Evolutionary conservation across 1,140 invertebrate species (phyloP), one percentile per base, ranked within the genome.

Genomic region (Cepaea nemoralis): DNA sequence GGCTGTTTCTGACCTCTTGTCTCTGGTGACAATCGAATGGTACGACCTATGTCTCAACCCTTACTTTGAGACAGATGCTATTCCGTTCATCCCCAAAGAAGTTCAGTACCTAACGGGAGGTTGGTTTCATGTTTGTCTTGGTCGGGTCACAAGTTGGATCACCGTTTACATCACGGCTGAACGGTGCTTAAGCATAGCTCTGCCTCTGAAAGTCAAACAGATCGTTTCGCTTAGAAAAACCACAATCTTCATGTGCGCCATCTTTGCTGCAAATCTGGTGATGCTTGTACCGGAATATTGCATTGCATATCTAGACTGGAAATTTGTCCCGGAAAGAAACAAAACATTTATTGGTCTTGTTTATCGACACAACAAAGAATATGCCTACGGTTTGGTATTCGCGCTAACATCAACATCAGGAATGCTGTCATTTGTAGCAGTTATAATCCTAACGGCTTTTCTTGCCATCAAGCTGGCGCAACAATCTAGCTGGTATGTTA

Each of bases 191-290:
- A 19, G 40, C 40, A 31, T 75, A n/a, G 73, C 39, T 45, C 22
- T 75, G 24, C 73, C 73, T 22, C 27, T 75, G 40, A 75, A 75
- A 35, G 45, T 75, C 16, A 75, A 75, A 31, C 16, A 10, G 14
- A 48, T 75, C 16, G 33, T 75, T 16, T 48, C 73, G 3, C n/a
- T 48, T 12, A 12, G 31, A 27, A 50, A 22, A 24, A 50, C 73
- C 27, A 35, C 39, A 5, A 12, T 27, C 12, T 8, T 45, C 45
- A 48, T 48, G 27, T 24, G 35, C 73, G 14, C 12, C 3, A 50
- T 48, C 16, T 75, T n/a, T 50, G 33, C n/a, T 75, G 73, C 40
- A 75, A 75, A 50, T 48, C 50, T 27, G 39, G 16, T 40, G 8
- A 8, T 5, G 19, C 8, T 19, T 6, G 24, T 3, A 75, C 45